Evolutionary conservation across 1,140 invertebrate genomes (phyloP).

Genomic region (Carcinoscorpius rotundicauda): DNA sequence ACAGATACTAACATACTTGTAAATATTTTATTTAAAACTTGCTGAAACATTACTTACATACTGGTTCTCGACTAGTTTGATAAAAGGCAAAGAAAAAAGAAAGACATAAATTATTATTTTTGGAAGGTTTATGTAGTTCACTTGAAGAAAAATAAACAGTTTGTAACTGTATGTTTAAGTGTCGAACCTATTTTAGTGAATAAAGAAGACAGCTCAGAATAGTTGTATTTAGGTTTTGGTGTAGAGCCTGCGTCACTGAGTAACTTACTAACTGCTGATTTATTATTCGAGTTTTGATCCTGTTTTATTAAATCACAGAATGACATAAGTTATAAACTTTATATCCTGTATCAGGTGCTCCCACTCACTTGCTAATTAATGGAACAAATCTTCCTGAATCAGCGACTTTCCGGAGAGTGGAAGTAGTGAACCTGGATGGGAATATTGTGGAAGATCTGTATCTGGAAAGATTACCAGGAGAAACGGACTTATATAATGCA

Average conservation of each 20-base stretch:
- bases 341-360: conserved; percentile 30
- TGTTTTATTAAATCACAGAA: no score
- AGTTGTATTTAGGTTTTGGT: no score
- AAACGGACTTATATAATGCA: conserved; percentile 34
- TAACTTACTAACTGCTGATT: no score
- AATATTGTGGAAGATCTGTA: conserved; percentile 33
- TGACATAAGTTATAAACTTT: no score
- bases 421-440: conserved; percentile 40
- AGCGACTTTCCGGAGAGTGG: conserved; percentile 34
- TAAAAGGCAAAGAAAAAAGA: neutral
- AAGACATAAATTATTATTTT: neutral
- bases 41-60: no score
- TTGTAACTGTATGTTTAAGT: neutral
- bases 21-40: no score
- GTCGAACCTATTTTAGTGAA: neutral
- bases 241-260: no score
- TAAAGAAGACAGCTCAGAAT: no score
- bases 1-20: no score
- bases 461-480: conserved; percentile 28
- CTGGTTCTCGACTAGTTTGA: no score
- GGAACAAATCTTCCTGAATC: conserved; percentile 33
- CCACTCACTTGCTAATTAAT: conserved; percentile 40
- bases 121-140: neutral
- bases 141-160: neutral
- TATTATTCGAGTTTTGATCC: no score